phyloP scores from a whole-genome alignment of 2,797 vertebrate species.

The Parauchenoglanis punctatus region DNA sequence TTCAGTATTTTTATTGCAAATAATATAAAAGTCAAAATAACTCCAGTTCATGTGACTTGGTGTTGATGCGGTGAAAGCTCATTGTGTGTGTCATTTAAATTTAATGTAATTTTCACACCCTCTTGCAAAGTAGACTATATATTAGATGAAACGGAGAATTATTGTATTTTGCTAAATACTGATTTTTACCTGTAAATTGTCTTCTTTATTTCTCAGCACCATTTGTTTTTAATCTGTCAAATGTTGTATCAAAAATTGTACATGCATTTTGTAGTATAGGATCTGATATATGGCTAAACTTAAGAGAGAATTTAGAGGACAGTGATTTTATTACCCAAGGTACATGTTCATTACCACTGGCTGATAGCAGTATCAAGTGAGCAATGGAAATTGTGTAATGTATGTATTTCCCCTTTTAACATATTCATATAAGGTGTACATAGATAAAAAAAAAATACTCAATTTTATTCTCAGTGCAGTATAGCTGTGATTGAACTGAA shows the following conservation, averaged over 20 bases:
- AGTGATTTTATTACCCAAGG: conserved; percentile 28
- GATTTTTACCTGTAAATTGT: conserved; percentile 75
- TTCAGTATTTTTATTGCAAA: conserved; percentile 56
- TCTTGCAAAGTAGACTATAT: conserved; percentile 79
- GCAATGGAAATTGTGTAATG: conserved; percentile 30
- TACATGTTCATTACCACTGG: conserved; percentile 27
- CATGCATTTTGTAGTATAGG: conserved; percentile 57
- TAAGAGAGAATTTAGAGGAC: conserved; percentile 31
- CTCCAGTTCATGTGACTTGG: conserved; percentile 73
- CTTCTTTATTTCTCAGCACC: conserved; percentile 40
- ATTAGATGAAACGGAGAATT: conserved; percentile 76
- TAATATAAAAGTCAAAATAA: conserved; percentile 68
- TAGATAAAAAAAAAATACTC: conserved; percentile 52
- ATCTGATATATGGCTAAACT: conserved; percentile 40
- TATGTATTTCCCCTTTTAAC: conserved; percentile 43
- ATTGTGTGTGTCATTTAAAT: conserved; percentile 76
- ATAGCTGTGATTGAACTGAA: conserved; percentile 40
- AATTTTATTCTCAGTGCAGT: conserved; percentile 46
- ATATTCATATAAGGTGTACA: conserved; percentile 55
- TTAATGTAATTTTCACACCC: conserved; percentile 64
- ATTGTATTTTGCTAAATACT: conserved; percentile 82
- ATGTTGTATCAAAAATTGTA: conserved; percentile 49
- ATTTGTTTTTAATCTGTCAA: conserved; percentile 46
- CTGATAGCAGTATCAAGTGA: conserved; percentile 33
- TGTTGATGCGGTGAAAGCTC: conserved; percentile 74